Conservation (phyloP, 2,113 vertebrate genomes). For the Mola mola region DNA sequence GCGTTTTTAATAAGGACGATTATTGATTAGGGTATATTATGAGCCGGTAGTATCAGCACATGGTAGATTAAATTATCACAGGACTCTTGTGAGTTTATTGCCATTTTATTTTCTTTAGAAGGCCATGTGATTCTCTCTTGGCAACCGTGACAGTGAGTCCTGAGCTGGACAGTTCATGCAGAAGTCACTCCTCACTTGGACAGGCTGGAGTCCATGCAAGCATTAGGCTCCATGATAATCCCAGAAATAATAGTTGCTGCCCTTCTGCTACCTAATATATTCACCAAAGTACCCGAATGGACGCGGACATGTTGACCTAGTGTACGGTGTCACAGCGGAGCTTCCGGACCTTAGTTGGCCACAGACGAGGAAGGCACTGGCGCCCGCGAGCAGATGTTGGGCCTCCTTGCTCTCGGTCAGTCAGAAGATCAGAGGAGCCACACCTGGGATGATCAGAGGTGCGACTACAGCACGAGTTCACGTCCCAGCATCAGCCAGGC, state of each 20-base stretch:
- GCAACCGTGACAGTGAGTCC: no score
- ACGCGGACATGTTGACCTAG: conserved; percentile 43
- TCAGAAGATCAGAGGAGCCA: no score
- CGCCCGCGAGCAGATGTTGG: conserved; percentile 66
- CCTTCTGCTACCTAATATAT: conserved; percentile 50
- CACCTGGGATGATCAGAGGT: conserved; percentile 63
- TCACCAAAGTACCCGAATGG: conserved; percentile 45
- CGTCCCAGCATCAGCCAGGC: conserved; percentile 50
- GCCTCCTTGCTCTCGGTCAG: conserved; percentile 37
- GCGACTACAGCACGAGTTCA: conserved; percentile 56
- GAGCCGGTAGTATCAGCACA: no score
- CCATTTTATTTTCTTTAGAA: no score
- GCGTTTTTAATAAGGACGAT: no score
- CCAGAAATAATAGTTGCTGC: conserved; percentile 51
- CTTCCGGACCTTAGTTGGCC: conserved; percentile 45
- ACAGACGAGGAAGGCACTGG: conserved; percentile 42
- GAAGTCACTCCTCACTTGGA: conserved; percentile 49
- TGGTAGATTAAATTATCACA: neutral
- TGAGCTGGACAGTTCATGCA: conserved; percentile 40
- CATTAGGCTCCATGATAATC: conserved; percentile 52
- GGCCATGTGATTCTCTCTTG: no score
- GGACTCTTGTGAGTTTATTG: neutral
- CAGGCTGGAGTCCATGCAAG: conserved; percentile 27
- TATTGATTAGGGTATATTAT: neutral
- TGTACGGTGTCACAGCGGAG: conserved; percentile 36